Percentiles rank a stretch among this genome's conserved stretches.
Evolutionary conservation across 2,888 invertebrate species (phyloP).

Genomic region (Drosophila pullipes): DNA sequence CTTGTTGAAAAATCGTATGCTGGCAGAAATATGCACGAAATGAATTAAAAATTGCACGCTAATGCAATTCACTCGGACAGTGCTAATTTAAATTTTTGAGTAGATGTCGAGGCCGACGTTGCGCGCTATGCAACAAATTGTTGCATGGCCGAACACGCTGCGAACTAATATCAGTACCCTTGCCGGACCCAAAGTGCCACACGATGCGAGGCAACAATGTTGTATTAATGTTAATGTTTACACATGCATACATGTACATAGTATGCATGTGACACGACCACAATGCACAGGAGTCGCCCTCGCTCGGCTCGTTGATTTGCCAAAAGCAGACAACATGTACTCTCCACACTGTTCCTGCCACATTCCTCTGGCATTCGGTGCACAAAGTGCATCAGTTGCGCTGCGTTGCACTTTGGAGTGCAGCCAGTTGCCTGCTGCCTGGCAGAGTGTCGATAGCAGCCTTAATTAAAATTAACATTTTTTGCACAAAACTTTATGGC

Average conservation of each 20-base stretch:
- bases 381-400: conserved; percentile 80
- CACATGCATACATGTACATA: conserved; percentile 58
- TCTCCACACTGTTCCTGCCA: conserved; percentile 12
- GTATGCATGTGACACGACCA: conserved; percentile 55
- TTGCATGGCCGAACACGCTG: conserved; percentile 58
- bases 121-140: conserved; percentile 75
- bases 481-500: conserved; percentile 70
- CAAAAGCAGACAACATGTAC: conserved; percentile 63
- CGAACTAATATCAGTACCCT: conserved; percentile 50
- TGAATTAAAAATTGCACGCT: conserved; percentile 66
- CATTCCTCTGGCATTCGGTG: conserved; percentile 21
- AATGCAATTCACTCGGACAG: conserved; percentile 68
- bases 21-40: conserved; percentile 70
- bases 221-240: conserved; percentile 78
- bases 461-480: conserved; percentile 82
- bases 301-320: conserved; percentile 66
- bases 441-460: conserved; percentile 77
- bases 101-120: conserved; percentile 39
- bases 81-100: conserved; percentile 80
- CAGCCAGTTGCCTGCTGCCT: conserved; percentile 35
- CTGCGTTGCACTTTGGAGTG: conserved; percentile 79
- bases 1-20: conserved; percentile 54
- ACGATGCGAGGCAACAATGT: conserved; percentile 63
- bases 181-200: background rate
- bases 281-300: conserved; percentile 40